Evolutionary conservation across 2,797 vertebrate species (phyloP).

Genomic region (Pantherophis vulpinus): DNA sequence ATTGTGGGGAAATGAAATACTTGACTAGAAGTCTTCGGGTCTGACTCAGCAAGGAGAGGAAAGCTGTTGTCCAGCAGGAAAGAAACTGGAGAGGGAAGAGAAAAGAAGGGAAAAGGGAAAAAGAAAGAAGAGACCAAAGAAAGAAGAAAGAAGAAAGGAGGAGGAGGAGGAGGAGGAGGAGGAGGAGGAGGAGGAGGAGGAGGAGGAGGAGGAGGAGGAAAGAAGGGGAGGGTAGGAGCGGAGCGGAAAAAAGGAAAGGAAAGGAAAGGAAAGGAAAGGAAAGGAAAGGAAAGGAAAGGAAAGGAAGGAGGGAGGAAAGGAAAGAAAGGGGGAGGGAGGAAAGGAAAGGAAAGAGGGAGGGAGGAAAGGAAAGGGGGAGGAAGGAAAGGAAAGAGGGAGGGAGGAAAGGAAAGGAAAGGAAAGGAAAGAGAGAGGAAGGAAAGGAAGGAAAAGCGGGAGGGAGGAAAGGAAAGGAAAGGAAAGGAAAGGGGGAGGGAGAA

Average conservation of each 20-base stretch:
- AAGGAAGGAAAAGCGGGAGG: neutral
- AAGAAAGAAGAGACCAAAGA: no score
- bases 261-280: no score
- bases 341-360: no score
- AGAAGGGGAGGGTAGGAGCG: no score
- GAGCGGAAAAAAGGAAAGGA: no score
- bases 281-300: neutral
- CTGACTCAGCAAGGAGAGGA: neutral
- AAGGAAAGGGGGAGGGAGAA: neutral
- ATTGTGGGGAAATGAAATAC: neutral
- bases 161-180: no score
- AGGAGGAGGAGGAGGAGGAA: neutral
- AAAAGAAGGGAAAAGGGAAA: neutral
- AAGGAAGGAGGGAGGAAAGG: neutral
- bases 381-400: no score
- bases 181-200: fast-evolving
- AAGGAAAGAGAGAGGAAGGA: no score
- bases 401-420: no score
- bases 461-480: neutral
- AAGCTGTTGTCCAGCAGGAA: neutral
- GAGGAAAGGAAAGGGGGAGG: fast-evolving
- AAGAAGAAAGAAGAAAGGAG: no score
- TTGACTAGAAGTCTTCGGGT: neutral
- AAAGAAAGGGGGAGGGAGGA: no score
- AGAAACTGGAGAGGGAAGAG: neutral